A percentile compares a stretch with the other conserved stretches of the same genome.
Evolutionary conservation across 1,140 invertebrate genomes (phyloP).

Genomic region (Radopholus similis): DNA sequence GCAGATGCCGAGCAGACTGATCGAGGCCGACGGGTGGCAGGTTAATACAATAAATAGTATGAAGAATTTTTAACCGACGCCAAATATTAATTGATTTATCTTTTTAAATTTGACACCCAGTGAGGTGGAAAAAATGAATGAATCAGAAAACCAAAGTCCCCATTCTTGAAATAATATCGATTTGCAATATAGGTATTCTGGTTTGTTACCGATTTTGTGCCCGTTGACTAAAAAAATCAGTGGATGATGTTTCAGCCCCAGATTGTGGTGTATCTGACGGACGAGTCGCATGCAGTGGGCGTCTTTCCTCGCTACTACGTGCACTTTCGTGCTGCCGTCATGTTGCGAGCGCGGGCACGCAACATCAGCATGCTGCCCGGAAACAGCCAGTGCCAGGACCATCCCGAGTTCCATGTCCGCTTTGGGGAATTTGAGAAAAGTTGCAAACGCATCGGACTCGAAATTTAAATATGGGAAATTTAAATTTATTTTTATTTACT

Average conservation of each 20-base stretch:
- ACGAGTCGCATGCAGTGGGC: constrained; percentile 14
- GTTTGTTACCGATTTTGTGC: not conserved
- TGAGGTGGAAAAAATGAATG: too few relatives aligned
- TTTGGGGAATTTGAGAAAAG: not conserved
- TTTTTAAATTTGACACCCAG: not conserved
- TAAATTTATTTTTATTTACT: not conserved
- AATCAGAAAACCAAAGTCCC: not conserved
- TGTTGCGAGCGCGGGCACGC: not conserved
- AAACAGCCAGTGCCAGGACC: constrained; percentile 15
- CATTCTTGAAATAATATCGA: not conserved
- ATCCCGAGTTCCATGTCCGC: not conserved
- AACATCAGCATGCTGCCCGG: constrained; percentile 19
- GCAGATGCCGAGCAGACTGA: constrained; percentile 15
- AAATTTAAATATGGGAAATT: not conserved
- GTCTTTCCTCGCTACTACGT: constrained; percentile 23
- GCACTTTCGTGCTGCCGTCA: constrained; percentile 7
- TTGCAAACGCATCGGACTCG: not conserved
- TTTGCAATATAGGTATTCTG: not conserved
- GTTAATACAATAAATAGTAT: too few relatives aligned
- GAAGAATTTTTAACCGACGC: not conserved
- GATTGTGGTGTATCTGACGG: constrained; percentile 19
- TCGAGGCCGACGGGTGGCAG: too few relatives aligned
- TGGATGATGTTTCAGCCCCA: constrained; percentile 8
- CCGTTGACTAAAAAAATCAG: not conserved
- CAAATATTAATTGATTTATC: not conserved